Conservation (phyloP, 2,113 vertebrate species). For the Camelus bactrianus region DNA sequence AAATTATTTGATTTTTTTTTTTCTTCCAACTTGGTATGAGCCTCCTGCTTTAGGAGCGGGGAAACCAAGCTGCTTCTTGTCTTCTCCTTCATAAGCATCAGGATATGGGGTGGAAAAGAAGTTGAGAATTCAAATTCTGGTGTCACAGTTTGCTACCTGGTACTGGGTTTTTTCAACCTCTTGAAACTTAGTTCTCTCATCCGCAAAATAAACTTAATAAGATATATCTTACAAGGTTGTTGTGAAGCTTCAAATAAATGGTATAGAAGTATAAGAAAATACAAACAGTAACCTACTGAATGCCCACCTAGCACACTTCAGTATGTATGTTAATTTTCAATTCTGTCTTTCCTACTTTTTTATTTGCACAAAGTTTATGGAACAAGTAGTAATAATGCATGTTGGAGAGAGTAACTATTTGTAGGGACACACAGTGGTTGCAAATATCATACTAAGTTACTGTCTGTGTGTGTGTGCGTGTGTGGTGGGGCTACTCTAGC, state of each 20-base stretch:
- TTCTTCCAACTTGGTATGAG: not conserved
- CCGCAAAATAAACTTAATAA: constrained; percentile 16
- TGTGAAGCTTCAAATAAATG: not conserved
- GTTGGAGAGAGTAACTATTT: not conserved
- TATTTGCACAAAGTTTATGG: not conserved
- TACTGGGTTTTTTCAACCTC: not conserved
- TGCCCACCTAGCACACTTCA: not conserved
- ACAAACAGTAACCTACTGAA: not conserved
- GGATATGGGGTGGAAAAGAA: constrained; percentile 9
- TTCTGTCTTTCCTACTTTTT: not conserved
- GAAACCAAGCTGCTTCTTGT: not conserved
- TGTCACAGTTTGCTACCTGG: not conserved
- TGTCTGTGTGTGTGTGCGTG: not conserved
- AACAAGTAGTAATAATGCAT: not conserved
- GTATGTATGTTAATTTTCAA: not conserved
- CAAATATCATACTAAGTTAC: not conserved
- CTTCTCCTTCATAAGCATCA: not conserved
- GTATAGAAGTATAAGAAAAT: not conserved
- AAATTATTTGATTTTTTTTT: constrained; percentile 24
- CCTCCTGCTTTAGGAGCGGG: not conserved
- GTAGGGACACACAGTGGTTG: not conserved
- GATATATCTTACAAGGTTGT: not conserved
- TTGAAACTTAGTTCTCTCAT: constrained; percentile 28
- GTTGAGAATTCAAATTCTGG: constrained; percentile 27
- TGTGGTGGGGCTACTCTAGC: not conserved